These are phyloP conservation scores for Synanceia verrucosa DNA, from an alignment of 2,797 vertebrate species.

Conservation along the genomic window DNA sequence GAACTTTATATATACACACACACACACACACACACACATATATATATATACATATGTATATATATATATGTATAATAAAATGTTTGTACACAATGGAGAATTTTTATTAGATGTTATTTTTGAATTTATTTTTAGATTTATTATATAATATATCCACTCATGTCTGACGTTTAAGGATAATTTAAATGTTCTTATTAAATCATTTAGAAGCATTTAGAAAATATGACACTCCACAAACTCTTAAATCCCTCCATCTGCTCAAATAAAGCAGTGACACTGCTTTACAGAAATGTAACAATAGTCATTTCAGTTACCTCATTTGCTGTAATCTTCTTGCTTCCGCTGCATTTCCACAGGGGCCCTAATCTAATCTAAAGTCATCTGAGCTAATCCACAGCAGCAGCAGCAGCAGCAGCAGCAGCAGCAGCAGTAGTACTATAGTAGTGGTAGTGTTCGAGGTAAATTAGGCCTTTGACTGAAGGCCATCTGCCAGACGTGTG, in stretches of 20 bases:
- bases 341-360: conserved; percentile 63
- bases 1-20: no score
- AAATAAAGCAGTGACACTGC: conserved; percentile 10
- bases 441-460: no score
- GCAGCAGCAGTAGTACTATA: conserved; percentile 41
- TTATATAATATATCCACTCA: no score
- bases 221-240: neutral
- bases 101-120: no score
- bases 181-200: neutral
- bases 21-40: no score
- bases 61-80: no score
- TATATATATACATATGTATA: no score
- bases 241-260: conserved; percentile 1
- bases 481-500: conserved; percentile 52
- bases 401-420: conserved; percentile 7
- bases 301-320: conserved; percentile 67
- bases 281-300: conserved; percentile 53
- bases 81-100: no score
- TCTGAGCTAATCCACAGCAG: conserved; percentile 65
- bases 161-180: neutral
- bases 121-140: no score
- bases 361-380: conserved; percentile 73
- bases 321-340: conserved; percentile 69
- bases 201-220: neutral
- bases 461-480: conserved; percentile 62